phyloP scores from a whole-genome alignment of 2,113 vertebrate genomes.

The Paradoxurus hermaphroditus region DNA sequence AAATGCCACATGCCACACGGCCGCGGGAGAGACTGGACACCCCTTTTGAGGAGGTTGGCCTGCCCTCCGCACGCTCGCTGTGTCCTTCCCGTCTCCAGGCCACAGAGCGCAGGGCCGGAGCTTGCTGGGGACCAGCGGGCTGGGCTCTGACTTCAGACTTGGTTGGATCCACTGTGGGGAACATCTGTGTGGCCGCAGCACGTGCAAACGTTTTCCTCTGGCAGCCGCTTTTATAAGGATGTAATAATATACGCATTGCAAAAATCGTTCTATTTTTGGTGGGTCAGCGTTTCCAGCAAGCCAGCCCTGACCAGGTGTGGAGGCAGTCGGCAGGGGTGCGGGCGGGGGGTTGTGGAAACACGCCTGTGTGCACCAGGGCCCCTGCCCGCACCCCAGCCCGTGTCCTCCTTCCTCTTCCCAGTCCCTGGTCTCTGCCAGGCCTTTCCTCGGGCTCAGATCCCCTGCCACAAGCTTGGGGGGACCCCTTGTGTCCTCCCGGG shows the following conservation, averaged over 20 bases:
- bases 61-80: not conserved
- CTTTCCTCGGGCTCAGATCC: not conserved
- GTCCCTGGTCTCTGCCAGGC: not conserved
- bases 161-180: slow-evolving; percentile 63
- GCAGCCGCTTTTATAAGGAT: slow-evolving; percentile 77
- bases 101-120: not conserved
- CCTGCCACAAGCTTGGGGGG: not conserved
- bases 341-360: not conserved
- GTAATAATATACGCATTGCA: slow-evolving; percentile 67
- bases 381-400: not conserved
- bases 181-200: slow-evolving; percentile 77
- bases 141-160: slow-evolving; percentile 52
- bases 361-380: not conserved
- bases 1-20: not conserved
- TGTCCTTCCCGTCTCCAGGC: not conserved
- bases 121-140: slow-evolving; percentile 10
- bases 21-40: not conserved
- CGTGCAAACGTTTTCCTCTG: slow-evolving; percentile 79
- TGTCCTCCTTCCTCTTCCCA: not conserved
- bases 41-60: not conserved
- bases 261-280: slow-evolving; percentile 64
- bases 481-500: not conserved
- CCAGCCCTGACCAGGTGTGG: slow-evolving; percentile 69
- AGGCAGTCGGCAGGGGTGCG: not conserved
- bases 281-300: not conserved